Evolutionary conservation across 2,113 vertebrate genomes (phyloP).

Genomic region (Xiphorhynchus elegans): DNA sequence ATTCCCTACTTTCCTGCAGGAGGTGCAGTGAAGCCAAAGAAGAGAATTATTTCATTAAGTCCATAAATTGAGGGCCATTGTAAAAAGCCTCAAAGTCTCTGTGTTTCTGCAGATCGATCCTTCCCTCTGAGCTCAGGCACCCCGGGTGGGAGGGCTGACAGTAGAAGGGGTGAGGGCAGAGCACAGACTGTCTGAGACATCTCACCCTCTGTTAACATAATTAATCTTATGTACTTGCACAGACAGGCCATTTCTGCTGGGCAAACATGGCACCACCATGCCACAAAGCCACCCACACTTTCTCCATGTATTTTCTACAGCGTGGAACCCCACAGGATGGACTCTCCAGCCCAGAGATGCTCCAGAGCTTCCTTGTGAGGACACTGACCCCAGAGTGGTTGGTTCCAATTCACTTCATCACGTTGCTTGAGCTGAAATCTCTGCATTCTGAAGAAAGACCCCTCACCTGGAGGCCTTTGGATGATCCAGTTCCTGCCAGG

Average conservation of each 20-base stretch:
- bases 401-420: not conserved
- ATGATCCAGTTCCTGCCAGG: not conserved
- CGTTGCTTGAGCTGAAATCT: not conserved
- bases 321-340: not conserved
- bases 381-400: not conserved
- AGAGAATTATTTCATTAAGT: not conserved
- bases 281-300: not conserved
- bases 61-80: not conserved
- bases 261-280: not conserved
- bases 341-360: not conserved
- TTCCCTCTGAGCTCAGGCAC: not conserved
- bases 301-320: not conserved
- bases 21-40: not conserved
- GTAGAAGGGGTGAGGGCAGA: not conserved
- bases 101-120: not conserved
- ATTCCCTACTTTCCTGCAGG: not conserved
- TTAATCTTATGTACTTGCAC: no score
- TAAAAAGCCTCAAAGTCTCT: not conserved
- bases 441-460: not conserved
- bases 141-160: not conserved
- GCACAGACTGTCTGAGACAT: not conserved
- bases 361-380: not conserved
- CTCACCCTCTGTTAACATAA: not conserved
- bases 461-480: not conserved
- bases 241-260: not conserved